Evolutionary conservation across 2,888 invertebrate species (phyloP).

Genomic region (Xestia rhomboidea): DNA sequence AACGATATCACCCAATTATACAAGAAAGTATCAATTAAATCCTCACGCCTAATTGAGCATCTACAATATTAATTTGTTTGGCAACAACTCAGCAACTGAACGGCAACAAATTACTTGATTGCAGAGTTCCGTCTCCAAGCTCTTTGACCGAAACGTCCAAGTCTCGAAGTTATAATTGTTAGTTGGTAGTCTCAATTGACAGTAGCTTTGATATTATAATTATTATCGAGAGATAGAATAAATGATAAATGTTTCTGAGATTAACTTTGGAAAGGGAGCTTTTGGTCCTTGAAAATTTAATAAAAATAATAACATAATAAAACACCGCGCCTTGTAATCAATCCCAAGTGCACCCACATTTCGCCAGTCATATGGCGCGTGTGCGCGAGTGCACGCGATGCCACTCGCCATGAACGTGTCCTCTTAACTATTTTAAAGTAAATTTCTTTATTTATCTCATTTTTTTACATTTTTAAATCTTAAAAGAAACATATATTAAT

Average conservation of each 20-base stretch:
- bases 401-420: background rate
- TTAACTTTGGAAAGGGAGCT: background rate
- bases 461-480: no score
- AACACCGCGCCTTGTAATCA: background rate
- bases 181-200: conserved; percentile 23
- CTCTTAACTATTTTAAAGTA: background rate
- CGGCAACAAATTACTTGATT: conserved; percentile 29
- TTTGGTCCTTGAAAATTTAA: background rate
- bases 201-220: background rate
- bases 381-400: no score
- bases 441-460: no score
- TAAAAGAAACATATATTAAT: no score
- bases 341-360: background rate
- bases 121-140: conserved; percentile 3
- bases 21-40: background rate
- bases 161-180: conserved; percentile 44
- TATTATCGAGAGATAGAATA: background rate
- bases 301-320: background rate
- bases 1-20: background rate
- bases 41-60: background rate
- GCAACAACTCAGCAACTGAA: background rate
- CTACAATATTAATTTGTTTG: conserved; percentile 12
- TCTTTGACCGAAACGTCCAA: conserved; percentile 15
- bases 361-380: background rate
- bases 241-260: background rate